Conservation (phyloP, 2,797 vertebrate species). For the Gobio occitaniae region DNA sequence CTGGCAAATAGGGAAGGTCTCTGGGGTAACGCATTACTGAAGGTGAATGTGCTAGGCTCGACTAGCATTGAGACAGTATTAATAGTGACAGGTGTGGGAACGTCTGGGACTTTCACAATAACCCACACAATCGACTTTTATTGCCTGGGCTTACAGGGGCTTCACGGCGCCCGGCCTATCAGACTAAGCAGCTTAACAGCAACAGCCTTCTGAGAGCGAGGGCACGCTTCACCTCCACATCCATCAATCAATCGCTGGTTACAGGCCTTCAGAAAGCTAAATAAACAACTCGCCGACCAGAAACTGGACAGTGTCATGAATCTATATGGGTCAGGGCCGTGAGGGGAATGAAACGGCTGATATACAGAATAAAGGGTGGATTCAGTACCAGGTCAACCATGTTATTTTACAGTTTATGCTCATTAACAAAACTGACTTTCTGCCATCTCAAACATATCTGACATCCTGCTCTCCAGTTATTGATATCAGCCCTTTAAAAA, state of each 20-base stretch:
- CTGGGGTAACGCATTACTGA: slow-evolving; percentile 75
- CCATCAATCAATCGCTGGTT: slow-evolving; percentile 78
- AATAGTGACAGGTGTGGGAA: slow-evolving; percentile 75
- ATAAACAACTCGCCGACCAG: slow-evolving; percentile 70
- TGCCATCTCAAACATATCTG: not conserved
- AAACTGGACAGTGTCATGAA: slow-evolving; percentile 4
- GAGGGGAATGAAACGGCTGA: not conserved
- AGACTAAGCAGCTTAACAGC: slow-evolving; percentile 75
- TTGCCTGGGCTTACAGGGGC: slow-evolving; percentile 73
- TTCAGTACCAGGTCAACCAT: not conserved
- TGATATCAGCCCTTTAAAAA: not conserved
- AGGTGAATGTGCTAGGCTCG: slow-evolving; percentile 72
- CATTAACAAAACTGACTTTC: not conserved
- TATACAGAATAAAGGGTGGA: not conserved
- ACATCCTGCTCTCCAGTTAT: not conserved
- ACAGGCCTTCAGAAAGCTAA: slow-evolving; percentile 73
- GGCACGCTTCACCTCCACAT: slow-evolving; percentile 67
- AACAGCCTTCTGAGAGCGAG: slow-evolving; percentile 66
- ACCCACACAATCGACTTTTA: slow-evolving; percentile 77
- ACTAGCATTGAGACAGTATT: slow-evolving; percentile 67
- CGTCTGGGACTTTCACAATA: slow-evolving; percentile 74
- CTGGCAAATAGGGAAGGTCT: slow-evolving; percentile 73
- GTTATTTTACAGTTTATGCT: not conserved
- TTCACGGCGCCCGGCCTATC: slow-evolving; percentile 71
- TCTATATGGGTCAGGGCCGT: not conserved